Percentiles rank a stretch among this genome's conserved stretches.
Conservation (phyloP, 2,888 invertebrate genomes). For the Orthosia gracilis region DNA sequence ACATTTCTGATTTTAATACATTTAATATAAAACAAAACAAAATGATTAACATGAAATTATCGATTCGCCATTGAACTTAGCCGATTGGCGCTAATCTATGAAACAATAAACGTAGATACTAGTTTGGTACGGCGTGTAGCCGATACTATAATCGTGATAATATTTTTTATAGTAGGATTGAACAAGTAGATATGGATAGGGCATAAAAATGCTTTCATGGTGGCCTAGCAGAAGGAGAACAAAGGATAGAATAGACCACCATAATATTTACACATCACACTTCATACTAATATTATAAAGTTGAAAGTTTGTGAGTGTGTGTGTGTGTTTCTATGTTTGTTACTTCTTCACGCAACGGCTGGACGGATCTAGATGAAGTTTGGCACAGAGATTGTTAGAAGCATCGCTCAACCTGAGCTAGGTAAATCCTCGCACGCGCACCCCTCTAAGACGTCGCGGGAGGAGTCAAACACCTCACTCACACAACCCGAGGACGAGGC, state of each 20-base stretch:
- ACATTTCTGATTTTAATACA: not conserved
- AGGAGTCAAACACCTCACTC: too few species aligned
- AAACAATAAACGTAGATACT: not conserved
- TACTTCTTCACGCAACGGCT: too few species aligned
- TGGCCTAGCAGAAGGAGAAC: conserved; percentile 3
- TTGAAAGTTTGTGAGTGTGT: too few species aligned
- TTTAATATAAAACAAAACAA: conserved; percentile 18
- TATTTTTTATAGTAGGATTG: not conserved
- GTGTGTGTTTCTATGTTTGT: too few species aligned
- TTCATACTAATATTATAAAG: too few species aligned
- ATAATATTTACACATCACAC: too few species aligned
- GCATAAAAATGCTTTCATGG: conserved; percentile 3
- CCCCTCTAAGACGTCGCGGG: too few species aligned
- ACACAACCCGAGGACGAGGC: too few species aligned
- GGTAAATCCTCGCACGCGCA: too few species aligned
- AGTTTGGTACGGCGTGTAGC: conserved; percentile 1
- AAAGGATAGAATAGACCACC: not conserved
- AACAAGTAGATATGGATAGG: not conserved
- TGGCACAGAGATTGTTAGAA: too few species aligned
- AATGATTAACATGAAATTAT: conserved; percentile 13
- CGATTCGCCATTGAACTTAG: conserved; percentile 60
- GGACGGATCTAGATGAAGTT: too few species aligned
- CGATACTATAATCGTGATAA: conserved; percentile 12
- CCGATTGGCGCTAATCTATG: conserved; percentile 45
- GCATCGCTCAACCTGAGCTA: too few species aligned